phyloP scores from a whole-genome alignment of 2,888 invertebrate species.

The Callinectes sapidus region DNA sequence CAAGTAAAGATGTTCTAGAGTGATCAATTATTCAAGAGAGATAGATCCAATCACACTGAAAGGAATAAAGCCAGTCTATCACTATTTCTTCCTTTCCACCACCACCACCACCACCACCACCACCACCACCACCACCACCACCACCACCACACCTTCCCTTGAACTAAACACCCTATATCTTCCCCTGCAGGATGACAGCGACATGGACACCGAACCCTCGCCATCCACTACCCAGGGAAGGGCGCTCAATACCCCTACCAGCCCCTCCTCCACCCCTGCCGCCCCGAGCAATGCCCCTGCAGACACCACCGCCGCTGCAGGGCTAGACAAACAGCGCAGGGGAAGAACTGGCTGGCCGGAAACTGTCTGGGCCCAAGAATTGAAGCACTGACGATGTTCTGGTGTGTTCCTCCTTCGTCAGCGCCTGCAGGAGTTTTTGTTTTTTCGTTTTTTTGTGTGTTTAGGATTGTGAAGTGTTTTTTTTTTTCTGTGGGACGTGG shows the following conservation, averaged over 20 bases:
- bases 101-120: no score
- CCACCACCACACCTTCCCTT: not conserved
- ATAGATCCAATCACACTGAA: no score
- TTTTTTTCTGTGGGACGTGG: not conserved
- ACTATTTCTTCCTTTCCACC: not conserved
- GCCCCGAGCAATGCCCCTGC: conserved; percentile 39
- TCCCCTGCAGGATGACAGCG: conserved; percentile 52
- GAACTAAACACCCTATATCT: not conserved
- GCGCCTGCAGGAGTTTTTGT: not conserved
- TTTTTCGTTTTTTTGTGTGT: not conserved
- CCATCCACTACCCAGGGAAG: not conserved
- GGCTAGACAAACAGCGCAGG: conserved; percentile 67
- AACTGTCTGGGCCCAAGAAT: conserved; percentile 92
- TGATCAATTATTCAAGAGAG: no score
- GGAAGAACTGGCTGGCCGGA: conserved; percentile 98
- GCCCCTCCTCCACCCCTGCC: not conserved
- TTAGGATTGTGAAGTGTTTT: not conserved
- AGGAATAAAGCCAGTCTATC: not conserved
- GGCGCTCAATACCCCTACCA: not conserved
- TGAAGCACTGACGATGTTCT: conserved; percentile 74
- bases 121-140: not conserved
- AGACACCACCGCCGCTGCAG: not conserved
- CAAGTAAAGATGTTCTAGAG: no score
- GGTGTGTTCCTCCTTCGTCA: not conserved
- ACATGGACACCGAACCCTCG: conserved; percentile 58